phyloP scores from a whole-genome alignment of 2,797 vertebrate genomes.

The Platyrinchus mystaceus region DNA sequence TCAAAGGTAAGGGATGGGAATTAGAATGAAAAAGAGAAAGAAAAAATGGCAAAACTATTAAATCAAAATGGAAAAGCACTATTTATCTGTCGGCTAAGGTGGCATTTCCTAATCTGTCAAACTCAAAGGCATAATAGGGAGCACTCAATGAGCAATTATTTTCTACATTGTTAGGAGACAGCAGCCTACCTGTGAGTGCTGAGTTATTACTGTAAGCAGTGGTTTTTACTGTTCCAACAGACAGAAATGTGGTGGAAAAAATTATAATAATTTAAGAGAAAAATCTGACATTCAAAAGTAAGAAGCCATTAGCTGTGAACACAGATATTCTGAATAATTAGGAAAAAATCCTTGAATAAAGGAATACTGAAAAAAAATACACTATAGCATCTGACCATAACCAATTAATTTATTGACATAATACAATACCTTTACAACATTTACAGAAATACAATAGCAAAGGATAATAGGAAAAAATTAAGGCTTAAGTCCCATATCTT shows the following conservation, averaged over 20 bases:
- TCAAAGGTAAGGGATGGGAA: not conserved
- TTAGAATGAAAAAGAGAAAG: not conserved
- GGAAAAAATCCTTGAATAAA: not conserved
- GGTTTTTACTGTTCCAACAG: not conserved
- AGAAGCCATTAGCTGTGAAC: not conserved
- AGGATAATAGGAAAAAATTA: not conserved
- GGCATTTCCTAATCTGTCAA: slow-evolving; percentile 12
- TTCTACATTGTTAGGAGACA: not conserved
- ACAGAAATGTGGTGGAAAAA: not conserved
- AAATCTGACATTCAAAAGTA: not conserved
- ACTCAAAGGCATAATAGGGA: not conserved
- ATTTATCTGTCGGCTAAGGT: not conserved
- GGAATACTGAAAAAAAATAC: not conserved
- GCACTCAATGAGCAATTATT: not conserved
- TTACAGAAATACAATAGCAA: not conserved
- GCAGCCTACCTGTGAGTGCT: slow-evolving; percentile 10
- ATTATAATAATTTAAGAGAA: not conserved
- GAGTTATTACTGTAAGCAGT: not conserved
- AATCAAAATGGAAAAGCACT: slow-evolving; percentile 26
- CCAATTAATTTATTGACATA: not conserved
- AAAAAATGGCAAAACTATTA: slow-evolving; percentile 4
- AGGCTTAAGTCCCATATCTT: not conserved
- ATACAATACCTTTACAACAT: not conserved
- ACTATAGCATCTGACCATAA: not conserved
- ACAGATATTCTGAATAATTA: not conserved